Evolutionary conservation across 2,113 vertebrate species (phyloP), one percentile per base, ranked within the genome.

Genomic region (Nerophis lumbriciformis): DNA sequence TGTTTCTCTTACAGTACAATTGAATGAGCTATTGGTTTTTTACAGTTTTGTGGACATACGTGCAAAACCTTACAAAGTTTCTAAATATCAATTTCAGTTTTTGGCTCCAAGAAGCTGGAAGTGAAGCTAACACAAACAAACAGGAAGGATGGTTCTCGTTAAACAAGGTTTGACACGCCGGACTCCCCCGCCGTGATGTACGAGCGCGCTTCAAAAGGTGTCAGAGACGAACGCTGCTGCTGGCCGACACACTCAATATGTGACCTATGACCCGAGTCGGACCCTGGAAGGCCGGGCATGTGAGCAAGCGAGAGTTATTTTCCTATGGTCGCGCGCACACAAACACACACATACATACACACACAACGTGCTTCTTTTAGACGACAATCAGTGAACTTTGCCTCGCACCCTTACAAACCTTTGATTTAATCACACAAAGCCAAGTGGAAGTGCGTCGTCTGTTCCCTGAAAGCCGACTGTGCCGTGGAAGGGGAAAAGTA

Each of bases 211-310:
- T 88, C 85, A 88, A 86, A 35, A 85, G 86, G 70, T 84, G 85
- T 83, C 74, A 69, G 72, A 84, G 79, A 86, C 58, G 66, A 66
- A 79, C 35, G 39, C 14, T 48, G 19, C 73, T n/a, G 52, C 28
- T 79, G 83, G 8, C 39, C 39, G 86, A 88, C 85, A 81, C 75
- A 63, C 76, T 80, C 84, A 86, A 81, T 86, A 85, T 89, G 85
- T 88, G 88, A 87, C 84, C 87, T 83, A 63, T 72, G 77, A 72
- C 44, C 76, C 58, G 1, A 35, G 66, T 51, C 68, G 49, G 80
- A 86, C 76, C 64, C 69, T 67, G 75, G 76, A 86, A 78, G 14
- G 19, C 50, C 19, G 8, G 19, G 28, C 50, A 28, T 28, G 28
- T 6, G 11, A 45, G 11, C 42, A 12, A 45, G 42, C 42, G 11